Conservation (phyloP, 2,888 invertebrate species). For the Amphipyra berbera region DNA sequence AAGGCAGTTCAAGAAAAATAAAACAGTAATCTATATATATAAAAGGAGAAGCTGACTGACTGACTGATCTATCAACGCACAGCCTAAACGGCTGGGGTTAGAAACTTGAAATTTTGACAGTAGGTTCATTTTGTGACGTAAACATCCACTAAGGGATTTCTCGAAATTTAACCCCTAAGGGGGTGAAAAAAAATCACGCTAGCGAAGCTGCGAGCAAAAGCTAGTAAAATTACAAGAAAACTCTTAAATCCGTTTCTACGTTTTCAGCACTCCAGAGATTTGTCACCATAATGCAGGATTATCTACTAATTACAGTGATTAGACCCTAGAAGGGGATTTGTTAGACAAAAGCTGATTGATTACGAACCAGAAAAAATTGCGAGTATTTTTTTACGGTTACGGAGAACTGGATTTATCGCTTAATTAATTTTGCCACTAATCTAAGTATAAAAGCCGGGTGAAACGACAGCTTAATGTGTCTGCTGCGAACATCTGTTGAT, state of each 20-base stretch:
- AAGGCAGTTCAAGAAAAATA: too few relatives aligned
- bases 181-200: too few relatives aligned
- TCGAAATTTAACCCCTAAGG: too few relatives aligned
- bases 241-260: neutral
- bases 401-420: constrained; percentile 21
- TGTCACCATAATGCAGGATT: constrained; percentile 39
- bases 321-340: constrained; percentile 31
- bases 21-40: too few relatives aligned
- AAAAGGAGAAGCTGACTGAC: too few relatives aligned
- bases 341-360: constrained; percentile 50
- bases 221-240: too few relatives aligned
- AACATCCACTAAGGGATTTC: too few relatives aligned
- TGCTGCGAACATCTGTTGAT: constrained; percentile 17
- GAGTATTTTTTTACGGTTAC: constrained; percentile 19
- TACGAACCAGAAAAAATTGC: constrained; percentile 26
- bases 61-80: too few relatives aligned
- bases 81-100: too few relatives aligned
- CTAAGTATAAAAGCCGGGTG: constrained; percentile 12
- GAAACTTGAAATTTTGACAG: too few relatives aligned
- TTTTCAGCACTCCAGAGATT: constrained; percentile 1
- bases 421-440: constrained; percentile 48
- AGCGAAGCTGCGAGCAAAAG: too few relatives aligned
- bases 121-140: too few relatives aligned
- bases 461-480: constrained; percentile 8
- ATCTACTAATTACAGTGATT: constrained; percentile 43